Evolutionary conservation across 2,888 invertebrate species (phyloP), one percentile per base, ranked within the genome.

Genomic region (Cheilosia vernalis): DNA sequence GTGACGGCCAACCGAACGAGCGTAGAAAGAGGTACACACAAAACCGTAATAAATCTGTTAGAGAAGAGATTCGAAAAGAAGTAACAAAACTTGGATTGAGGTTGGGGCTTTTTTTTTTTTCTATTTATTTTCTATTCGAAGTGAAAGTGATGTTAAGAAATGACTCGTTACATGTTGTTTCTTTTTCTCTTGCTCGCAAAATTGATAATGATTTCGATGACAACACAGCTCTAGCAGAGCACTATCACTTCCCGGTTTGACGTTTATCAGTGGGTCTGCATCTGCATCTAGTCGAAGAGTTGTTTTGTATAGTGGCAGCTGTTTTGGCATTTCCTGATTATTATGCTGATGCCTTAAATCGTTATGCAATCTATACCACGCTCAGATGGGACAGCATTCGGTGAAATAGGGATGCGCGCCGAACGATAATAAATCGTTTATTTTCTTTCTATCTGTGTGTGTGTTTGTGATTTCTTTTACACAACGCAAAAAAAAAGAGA

Each of bases 61-160:
- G 66, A 47, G 33, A 56, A 72, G 47, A 72, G 56, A 58, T 44
- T 7, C 6, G 42, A 58, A 42, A 56, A 64, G 40, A 55, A 17
- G 55, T n/a, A 61, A 78, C 37, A 63, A 78, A 55, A 69, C 51
- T 33, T 27, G 44, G 70, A 73, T 61, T 67, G 66, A 80, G 69
- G 74, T 81, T 81, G 69, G 56, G 21, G 47, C 33, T n/a, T 63
- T 55, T 30, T 63, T 0, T 30, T 61, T 58, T 21, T 19, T 60
- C n/a, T n/a, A n/a, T n/a, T n/a, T n/a, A n/a, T 44, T 42, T 66
- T 21, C 30, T 76, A 21, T 56, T 49, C 55, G 30, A 85, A 80
- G 81, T 85, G 85, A 85, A 85, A 85, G 81, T 85, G 67, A 73
- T 81, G 67, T 67, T 61, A 67, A 77, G 76, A 85, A 77, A 81